Evolutionary conservation across 2,888 invertebrate species (phyloP), one percentile per base, ranked within the genome.

Genomic region (Amphiduros pacificus): DNA sequence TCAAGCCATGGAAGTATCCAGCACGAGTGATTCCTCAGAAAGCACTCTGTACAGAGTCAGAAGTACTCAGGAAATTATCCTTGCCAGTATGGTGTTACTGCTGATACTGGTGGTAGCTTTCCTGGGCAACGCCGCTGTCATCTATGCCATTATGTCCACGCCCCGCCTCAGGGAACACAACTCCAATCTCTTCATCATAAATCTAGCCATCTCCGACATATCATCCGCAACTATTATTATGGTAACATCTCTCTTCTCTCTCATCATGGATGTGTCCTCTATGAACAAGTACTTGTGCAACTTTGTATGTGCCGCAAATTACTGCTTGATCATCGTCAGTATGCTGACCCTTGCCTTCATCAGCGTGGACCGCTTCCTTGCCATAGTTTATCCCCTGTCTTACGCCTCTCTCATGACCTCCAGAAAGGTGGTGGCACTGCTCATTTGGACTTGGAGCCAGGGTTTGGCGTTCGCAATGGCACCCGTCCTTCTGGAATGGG

Each of bases 271-370:
- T 65, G 17, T 57, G 17, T 11, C 20, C 14, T 11, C 24, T 17
- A 28, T 66, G 0, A 36, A 59, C 36, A 17, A 14, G 11, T 17
- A 52, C 24, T 76, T 74, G 76, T 81, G 81, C 60, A 62, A 72
- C 32, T 31, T 74, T 2, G 70, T 76, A n/a, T 78, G 81, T 63
- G 73, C 72, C 3, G 63, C 72, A 2, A 80, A 81, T 69, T 82
- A 82, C 68, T 76, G 75, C 57, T 68, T 78, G 20, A 78, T 80
- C 50, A 80, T 81, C 14, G 78, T 77, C 20, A 80, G 80, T 14
- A 80, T 81, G 76, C 62, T 78, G 53, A 81, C 78, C 2, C 71
- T 82, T 5, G 74, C 77, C 27, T 74, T 76, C 63, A 79, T 82
- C 58, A 76, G 79, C 52, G 58, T 80, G 1, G 82, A 81, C 64